A percentile compares a stretch with the other conserved stretches of the same genome.
Conservation (phyloP, 2,888 invertebrate species). For the Micoletzkya japonica region DNA sequence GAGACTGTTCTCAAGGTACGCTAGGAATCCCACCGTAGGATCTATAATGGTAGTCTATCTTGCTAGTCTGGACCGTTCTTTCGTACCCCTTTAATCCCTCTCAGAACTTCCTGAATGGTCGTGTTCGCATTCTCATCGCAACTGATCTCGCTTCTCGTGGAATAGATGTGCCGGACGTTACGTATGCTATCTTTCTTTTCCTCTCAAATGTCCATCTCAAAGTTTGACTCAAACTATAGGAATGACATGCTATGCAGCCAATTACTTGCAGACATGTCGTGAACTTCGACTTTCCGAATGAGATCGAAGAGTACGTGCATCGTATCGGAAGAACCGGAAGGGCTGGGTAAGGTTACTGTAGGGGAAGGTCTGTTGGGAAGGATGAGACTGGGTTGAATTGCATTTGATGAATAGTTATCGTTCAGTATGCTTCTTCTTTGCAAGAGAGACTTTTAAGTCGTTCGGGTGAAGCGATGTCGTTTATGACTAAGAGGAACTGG, state of each 20-base stretch:
- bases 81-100: constrained; percentile 63
- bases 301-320: constrained; percentile 94
- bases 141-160: constrained; percentile 94
- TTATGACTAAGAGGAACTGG: constrained; percentile 80
- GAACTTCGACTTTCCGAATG: constrained; percentile 88
- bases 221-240: no score
- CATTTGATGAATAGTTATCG: not conserved
- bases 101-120: constrained; percentile 76
- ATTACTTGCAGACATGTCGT: constrained; percentile 79
- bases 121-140: constrained; percentile 82
- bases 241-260: no score
- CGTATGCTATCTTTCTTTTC: constrained; percentile 46
- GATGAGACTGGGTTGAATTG: not conserved
- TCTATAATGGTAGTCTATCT: constrained; percentile 6
- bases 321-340: constrained; percentile 92
- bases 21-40: constrained; percentile 1
- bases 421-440: no score
- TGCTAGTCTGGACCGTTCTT: not conserved
- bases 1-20: constrained; percentile 73
- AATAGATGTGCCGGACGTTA: constrained; percentile 75
- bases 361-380: no score
- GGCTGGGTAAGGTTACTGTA: constrained; percentile 72
- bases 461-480: constrained; percentile 80
- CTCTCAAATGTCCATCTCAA: not conserved
- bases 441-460: constrained; percentile 64